Percentiles rank a stretch among this genome's conserved stretches.
phyloP scores from a whole-genome alignment of 2,113 vertebrate genomes.

The Cottus gobio region DNA sequence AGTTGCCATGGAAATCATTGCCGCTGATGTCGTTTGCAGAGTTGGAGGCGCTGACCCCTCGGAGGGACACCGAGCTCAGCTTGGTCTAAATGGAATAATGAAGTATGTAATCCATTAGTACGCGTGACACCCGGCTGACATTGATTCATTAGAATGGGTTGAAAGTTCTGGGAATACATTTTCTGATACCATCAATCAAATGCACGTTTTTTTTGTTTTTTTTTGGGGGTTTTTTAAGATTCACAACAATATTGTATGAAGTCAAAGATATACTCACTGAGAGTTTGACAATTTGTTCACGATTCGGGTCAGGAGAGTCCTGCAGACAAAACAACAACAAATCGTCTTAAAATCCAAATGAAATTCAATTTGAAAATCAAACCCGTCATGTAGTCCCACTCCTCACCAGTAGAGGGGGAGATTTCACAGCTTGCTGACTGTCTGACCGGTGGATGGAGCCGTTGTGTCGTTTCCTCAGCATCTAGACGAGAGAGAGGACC shows the following conservation, averaged over 20 bases:
- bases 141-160: background rate
- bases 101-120: background rate
- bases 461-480: constrained; percentile 89
- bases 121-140: constrained; percentile 2
- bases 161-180: background rate
- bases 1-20: constrained; percentile 96
- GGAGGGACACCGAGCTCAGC: constrained; percentile 93
- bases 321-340: constrained; percentile 62
- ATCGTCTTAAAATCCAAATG: background rate
- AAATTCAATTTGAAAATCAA: background rate
- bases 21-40: constrained; percentile 89
- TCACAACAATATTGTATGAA: background rate
- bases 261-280: constrained; percentile 86
- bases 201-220: too few species aligned
- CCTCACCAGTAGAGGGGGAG: constrained; percentile 93
- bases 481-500: constrained; percentile 74
- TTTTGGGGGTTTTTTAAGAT: background rate
- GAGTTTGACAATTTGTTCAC: constrained; percentile 93
- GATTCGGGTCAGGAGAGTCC: constrained; percentile 92
- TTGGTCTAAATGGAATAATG: constrained; percentile 87
- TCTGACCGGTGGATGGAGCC: constrained; percentile 89
- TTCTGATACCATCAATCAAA: background rate
- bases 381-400: background rate
- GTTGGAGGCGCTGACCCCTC: constrained; percentile 93
- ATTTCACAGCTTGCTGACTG: constrained; percentile 96